These are phyloP conservation scores for Tympanuchus pallidicinctus DNA, from an alignment of 2,113 vertebrate species.

Conservation along the genomic window DNA sequence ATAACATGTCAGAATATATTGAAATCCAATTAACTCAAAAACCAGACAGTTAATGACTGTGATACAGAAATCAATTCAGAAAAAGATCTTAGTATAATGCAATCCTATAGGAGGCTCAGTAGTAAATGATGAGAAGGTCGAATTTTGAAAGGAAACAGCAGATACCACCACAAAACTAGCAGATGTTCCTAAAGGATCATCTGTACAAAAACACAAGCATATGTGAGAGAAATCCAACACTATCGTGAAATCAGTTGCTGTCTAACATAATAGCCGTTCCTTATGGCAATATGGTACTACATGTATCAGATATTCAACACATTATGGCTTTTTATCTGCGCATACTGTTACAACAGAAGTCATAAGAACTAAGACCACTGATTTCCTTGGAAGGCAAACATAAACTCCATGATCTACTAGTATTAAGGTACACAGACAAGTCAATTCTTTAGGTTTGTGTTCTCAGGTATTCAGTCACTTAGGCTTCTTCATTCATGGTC, in stretches of 20 bases:
- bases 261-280: slow-evolving; percentile 82
- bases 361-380: slow-evolving; percentile 37
- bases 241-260: slow-evolving; percentile 82
- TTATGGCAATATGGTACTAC: slow-evolving; percentile 81
- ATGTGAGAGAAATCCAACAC: slow-evolving; percentile 86
- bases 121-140: slow-evolving; percentile 66
- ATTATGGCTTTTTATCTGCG: slow-evolving; percentile 74
- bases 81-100: slow-evolving; percentile 4
- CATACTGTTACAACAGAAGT: slow-evolving; percentile 72
- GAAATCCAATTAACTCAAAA: slow-evolving; percentile 5
- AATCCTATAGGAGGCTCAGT: slow-evolving; percentile 47
- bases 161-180: slow-evolving; percentile 82
- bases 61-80: slow-evolving; percentile 31
- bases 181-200: slow-evolving; percentile 85
- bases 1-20: not conserved
- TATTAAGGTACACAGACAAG: not conserved
- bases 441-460: not conserved
- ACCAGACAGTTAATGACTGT: not conserved
- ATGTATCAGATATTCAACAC: slow-evolving; percentile 80
- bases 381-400: slow-evolving; percentile 49
- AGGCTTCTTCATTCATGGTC: not conserved
- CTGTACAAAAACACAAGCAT: slow-evolving; percentile 86
- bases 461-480: slow-evolving; percentile 1
- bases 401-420: not conserved
- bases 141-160: slow-evolving; percentile 78